These are phyloP conservation scores for Smutsia gigantea DNA, from an alignment of 2,797 vertebrate species.

Conservation along the genomic window DNA sequence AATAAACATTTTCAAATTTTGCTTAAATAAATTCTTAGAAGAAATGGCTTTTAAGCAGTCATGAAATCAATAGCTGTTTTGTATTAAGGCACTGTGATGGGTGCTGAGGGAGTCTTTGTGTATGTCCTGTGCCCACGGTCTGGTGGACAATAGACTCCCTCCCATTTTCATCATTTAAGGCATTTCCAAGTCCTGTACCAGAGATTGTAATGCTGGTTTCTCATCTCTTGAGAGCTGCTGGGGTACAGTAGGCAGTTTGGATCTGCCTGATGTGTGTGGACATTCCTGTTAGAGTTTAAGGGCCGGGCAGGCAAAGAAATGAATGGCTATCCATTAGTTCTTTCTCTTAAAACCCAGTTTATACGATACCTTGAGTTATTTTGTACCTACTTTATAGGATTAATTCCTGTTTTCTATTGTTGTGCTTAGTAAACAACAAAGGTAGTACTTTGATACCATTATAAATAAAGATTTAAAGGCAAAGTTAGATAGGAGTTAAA, in stretches of 20 bases:
- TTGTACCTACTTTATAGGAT: background rate
- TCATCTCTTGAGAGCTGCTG: background rate
- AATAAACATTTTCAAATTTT: slow-evolving; percentile 45
- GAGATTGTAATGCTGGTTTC: background rate
- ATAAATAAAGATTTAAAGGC: background rate
- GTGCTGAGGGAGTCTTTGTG: background rate
- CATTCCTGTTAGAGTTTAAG: background rate
- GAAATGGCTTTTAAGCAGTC: background rate
- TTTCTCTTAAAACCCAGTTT: background rate
- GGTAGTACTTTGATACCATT: background rate
- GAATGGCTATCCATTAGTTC: background rate
- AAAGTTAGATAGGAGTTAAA: background rate
- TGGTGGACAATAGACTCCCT: background rate
- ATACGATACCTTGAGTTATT: background rate
- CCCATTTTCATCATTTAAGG: background rate
- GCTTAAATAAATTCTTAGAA: background rate
- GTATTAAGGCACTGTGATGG: background rate
- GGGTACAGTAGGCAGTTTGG: background rate
- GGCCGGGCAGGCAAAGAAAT: background rate
- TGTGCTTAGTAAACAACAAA: background rate
- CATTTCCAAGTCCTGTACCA: background rate
- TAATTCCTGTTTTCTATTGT: background rate
- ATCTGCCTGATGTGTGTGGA: background rate
- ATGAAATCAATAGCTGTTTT: background rate
- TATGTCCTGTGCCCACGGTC: background rate